Evolutionary conservation across 92 coral and sea anemone species (phyloP), one percentile per base, ranked within the genome.

Genomic region (Hydrozoanthus gracilis): DNA sequence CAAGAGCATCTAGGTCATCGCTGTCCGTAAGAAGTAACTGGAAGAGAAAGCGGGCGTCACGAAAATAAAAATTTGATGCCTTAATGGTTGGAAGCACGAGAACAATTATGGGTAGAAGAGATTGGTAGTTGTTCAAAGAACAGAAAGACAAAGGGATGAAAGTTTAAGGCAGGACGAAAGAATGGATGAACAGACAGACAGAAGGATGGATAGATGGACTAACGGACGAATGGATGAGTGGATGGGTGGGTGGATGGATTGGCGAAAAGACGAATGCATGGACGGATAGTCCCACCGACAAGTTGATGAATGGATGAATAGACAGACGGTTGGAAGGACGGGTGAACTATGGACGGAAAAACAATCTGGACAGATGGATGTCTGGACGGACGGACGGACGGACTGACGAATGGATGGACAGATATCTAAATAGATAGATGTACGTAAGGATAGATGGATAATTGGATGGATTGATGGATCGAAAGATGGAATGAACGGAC

Each of bases 1-100:
- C 90, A 15, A 89, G 93, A 47, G 91, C 78, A 61, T 91, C 91
- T 1, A 78, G 86, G 61, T 86, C 89, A 18, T 71, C 84, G 39
- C 58, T 55, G 27, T 78, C 88, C 51, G 55, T 45, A 18, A 76
- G 4, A 5, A 73, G 48, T 65, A 92, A 46, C 95, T 92, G 77
- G 78, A 55, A 58, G 3, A 47, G 39, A 78, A 62, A 45, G n/a
- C 14, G 11, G 8, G 47, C 4, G 18, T 65, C n/a, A 44, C 6
- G 8, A 11, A n/a, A 65, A 44, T n/a, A 65, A 79, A 56, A 51
- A 76, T 17, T 45, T 14, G 7, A 49, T 18, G 18, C 3, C 8
- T 74, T 14, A 5, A 17, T 48, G 79, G 4, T 69, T 27, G 44
- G 3, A 69, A 10, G n/a, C n/a, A n/a, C 39, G 39, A 27, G 39